Evolutionary conservation across 2,888 invertebrate species (phyloP), one percentile per base, ranked within the genome.

Genomic region (Caenorhabditis angaria): DNA sequence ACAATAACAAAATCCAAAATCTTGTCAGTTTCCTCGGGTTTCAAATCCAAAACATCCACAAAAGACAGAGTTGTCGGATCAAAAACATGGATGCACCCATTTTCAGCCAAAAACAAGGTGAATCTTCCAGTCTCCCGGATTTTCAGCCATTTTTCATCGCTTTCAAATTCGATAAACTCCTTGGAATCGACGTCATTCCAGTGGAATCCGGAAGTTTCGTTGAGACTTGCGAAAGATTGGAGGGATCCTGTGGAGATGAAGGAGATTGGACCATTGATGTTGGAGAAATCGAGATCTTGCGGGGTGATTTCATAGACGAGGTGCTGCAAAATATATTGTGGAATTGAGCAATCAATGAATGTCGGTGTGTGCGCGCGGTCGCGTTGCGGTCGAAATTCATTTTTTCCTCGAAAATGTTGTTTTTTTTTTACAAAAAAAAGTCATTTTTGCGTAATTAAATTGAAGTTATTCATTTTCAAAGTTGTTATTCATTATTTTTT

Each of bases 1-100:
- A 72, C 60, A 28, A 72, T 53, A 20, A 65, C 65, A 41, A 72
- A 72, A 47, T 72, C 68, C 28, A 62, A 55, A 59, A 72, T 62
- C 41, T 47, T 48, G 48, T 68, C 61, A 12, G 28, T 32, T 20
- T 50, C 28, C 14, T 51, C n/a, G 1, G 5, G 18, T 22, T 72
- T 72, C 8, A 72, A 28, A 48, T 65, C 65, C 27, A 68, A 72
- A 24, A 58, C 54, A 22, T 65, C 29, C 50, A 58, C 57, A 28
- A 72, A 68, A 5, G 22, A 59, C 14, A 27, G 25, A 1, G 65
- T 62, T 14, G 59, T 10, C 10, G 68, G 65, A 56, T 72, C 72
- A 57, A 72, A 68, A 0, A 65, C 65, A 29, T 68, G 67, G 29
- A 72, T 58, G 48, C 47, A 61, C 1, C 72, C 72, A 25, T 68